Percentiles rank a stretch among this genome's conserved stretches.
These are phyloP conservation scores for Hymenochirus boettgeri DNA, from an alignment of 2,113 vertebrate genomes.

Conservation along the genomic window DNA sequence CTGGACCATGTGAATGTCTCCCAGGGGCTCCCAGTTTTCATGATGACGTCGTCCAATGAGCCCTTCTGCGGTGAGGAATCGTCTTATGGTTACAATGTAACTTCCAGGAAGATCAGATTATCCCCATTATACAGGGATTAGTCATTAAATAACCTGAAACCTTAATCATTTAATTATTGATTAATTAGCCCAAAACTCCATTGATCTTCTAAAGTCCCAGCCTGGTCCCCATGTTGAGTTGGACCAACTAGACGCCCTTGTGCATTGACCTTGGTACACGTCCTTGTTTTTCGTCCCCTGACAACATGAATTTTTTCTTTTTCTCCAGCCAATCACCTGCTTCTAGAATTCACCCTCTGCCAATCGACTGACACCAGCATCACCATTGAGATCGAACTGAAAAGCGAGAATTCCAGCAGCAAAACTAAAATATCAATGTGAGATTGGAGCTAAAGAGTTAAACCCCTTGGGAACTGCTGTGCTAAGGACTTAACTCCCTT, in stretches of 20 bases:
- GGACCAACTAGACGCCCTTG: too few species aligned
- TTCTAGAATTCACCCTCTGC: slow-evolving; percentile 63
- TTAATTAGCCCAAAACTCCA: too few species aligned
- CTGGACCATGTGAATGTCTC: not conserved
- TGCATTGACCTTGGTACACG: too few species aligned
- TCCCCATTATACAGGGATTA: too few species aligned
- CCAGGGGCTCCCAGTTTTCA: slow-evolving; percentile 72
- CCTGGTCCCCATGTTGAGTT: too few species aligned
- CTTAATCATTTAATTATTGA: too few species aligned
- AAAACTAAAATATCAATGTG: slow-evolving; percentile 59
- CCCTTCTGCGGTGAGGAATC: slow-evolving; percentile 80
- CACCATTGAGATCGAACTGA: slow-evolving; percentile 57
- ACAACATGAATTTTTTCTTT: slow-evolving; percentile 26
- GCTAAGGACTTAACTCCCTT: not conserved
- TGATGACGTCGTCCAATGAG: slow-evolving; percentile 66
- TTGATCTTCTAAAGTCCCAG: too few species aligned
- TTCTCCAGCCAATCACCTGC: slow-evolving; percentile 60
- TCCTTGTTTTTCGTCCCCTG: not conserved
- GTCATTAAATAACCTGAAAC: too few species aligned
- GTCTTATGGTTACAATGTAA: too few species aligned
- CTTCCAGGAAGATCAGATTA: too few species aligned
- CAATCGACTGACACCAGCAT: slow-evolving; percentile 51
- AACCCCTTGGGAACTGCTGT: not conserved
- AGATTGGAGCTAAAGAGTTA: slow-evolving; percentile 38
- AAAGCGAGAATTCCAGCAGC: slow-evolving; percentile 46